These are phyloP conservation scores for Thereva nobilitata DNA, from an alignment of 2,888 invertebrate genomes.

Conservation along the genomic window DNA sequence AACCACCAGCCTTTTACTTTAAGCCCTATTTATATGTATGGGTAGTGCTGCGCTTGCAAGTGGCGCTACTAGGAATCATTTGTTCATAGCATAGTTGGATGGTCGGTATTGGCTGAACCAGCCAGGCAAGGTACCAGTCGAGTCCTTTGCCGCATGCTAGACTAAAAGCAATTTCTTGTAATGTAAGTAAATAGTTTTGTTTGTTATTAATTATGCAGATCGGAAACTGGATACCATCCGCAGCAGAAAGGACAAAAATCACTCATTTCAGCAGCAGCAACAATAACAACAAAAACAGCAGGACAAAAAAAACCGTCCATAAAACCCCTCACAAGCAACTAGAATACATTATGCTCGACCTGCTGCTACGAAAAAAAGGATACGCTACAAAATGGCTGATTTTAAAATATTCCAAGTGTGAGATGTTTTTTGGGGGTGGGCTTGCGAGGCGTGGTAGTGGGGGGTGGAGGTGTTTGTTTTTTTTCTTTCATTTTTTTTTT, in stretches of 20 bases:
- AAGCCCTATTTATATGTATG: neutral
- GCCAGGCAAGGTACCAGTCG: conserved; percentile 1
- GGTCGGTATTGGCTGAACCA: neutral
- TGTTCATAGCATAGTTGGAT: conserved; percentile 3
- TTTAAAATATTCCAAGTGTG: no score
- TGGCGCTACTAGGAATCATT: conserved; percentile 10
- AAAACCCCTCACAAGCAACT: no score
- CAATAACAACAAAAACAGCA: neutral
- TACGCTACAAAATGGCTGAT: no score
- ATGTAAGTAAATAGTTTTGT: conserved; percentile 27
- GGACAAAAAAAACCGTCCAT: no score
- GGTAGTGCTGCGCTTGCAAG: conserved; percentile 4
- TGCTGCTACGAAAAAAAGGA: no score
- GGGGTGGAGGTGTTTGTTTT: no score
- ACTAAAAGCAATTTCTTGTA: conserved; percentile 22
- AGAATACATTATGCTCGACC: no score
- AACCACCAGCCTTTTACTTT: conserved; percentile 21
- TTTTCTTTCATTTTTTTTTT: neutral
- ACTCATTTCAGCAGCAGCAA: neutral
- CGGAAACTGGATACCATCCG: conserved; percentile 2
- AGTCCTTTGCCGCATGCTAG: neutral
- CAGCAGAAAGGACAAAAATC: neutral
- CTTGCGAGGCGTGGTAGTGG: no score
- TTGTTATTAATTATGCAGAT: conserved; percentile 30
- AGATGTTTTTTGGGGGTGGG: no score